phyloP scores from a whole-genome alignment of 2,888 invertebrate species.

The Lochmaea crataegi region DNA sequence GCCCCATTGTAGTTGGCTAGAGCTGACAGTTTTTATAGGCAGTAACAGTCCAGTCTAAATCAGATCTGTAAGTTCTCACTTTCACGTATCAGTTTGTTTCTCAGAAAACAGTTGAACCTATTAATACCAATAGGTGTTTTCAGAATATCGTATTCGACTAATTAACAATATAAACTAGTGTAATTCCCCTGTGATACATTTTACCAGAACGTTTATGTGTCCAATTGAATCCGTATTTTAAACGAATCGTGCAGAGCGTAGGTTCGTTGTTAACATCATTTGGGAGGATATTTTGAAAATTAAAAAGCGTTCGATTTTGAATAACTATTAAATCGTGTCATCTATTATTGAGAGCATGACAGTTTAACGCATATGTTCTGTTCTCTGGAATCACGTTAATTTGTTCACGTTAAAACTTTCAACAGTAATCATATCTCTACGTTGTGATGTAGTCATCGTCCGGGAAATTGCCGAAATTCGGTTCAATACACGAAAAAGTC shows the following conservation, averaged over 20 bases:
- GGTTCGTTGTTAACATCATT: background rate
- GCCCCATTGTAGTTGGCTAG: no score
- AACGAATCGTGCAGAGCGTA: background rate
- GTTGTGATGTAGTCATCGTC: background rate
- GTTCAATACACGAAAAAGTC: background rate
- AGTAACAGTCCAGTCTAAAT: no score
- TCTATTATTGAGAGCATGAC: slow-evolving; percentile 2
- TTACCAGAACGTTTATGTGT: background rate
- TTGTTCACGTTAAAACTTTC: background rate
- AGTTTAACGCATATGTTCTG: background rate
- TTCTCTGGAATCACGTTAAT: background rate
- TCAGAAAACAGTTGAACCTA: no score
- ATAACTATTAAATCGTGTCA: slow-evolving; percentile 9
- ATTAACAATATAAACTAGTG: no score
- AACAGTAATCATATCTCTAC: background rate
- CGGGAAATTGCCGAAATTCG: background rate
- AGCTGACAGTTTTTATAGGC: no score
- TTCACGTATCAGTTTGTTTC: no score
- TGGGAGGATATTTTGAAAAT: slow-evolving; percentile 19
- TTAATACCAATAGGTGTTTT: no score
- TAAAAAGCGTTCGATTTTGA: slow-evolving; percentile 9
- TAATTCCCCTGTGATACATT: no score
- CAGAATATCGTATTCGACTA: no score
- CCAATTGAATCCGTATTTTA: background rate
- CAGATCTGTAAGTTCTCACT: no score